Evolutionary conservation across 2,888 invertebrate species (phyloP).

Genomic region (Clitarchus hookeri): DNA sequence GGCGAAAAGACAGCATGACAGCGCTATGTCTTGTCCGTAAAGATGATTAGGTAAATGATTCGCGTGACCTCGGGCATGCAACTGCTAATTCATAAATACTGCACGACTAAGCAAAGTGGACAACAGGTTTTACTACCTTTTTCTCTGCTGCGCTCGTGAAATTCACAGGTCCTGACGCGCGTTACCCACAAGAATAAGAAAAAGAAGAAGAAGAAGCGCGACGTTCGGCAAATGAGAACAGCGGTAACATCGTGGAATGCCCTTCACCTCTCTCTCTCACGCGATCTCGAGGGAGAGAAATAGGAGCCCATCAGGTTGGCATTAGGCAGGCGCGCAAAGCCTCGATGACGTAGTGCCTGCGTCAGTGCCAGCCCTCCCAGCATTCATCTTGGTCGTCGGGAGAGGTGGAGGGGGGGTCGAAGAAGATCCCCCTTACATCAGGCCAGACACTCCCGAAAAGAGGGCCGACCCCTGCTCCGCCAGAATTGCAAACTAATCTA

Average conservation of each 20-base stretch:
- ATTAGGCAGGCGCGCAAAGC: slow-evolving; percentile 18
- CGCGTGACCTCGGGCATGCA: too few species aligned
- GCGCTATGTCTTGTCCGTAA: too few species aligned
- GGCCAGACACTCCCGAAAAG: slow-evolving; percentile 11
- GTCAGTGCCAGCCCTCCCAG: slow-evolving; percentile 15
- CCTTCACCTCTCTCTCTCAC: background rate
- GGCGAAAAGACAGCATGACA: too few species aligned
- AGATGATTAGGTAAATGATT: too few species aligned
- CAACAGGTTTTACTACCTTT: too few species aligned
- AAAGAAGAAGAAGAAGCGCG: too few species aligned
- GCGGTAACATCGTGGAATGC: background rate
- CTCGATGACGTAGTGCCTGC: slow-evolving; percentile 24
- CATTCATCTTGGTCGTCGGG: slow-evolving; percentile 15
- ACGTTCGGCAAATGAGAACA: too few species aligned
- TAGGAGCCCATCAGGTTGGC: slow-evolving; percentile 21
- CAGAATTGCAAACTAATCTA: slow-evolving; percentile 25
- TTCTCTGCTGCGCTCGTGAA: too few species aligned
- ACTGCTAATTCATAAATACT: too few species aligned
- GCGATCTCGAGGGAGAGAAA: background rate
- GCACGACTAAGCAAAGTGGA: too few species aligned
- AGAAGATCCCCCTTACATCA: slow-evolving; percentile 18
- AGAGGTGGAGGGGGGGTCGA: background rate
- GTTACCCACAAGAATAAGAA: too few species aligned
- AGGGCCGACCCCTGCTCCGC: background rate
- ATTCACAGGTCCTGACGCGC: too few species aligned